Conservation (phyloP, 2,888 invertebrate species). For the Drosophila neotestacea region DNA sequence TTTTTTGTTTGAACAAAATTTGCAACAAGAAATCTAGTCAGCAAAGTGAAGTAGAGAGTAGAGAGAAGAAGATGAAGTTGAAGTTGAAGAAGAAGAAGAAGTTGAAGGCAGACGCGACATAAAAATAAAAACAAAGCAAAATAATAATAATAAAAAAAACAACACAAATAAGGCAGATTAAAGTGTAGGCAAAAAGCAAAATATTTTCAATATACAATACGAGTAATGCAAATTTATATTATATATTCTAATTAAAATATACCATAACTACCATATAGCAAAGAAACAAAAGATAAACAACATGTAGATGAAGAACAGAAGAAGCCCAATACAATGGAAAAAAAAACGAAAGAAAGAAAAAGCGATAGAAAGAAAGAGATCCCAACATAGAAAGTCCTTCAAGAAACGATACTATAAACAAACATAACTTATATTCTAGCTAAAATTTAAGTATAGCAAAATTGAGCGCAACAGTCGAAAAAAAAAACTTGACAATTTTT, state of each 20-base stretch:
- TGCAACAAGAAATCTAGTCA: constrained; percentile 77
- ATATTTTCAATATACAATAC: constrained; percentile 50
- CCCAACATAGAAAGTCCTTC: constrained; percentile 39
- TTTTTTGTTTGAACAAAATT: constrained; percentile 76
- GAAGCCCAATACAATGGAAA: background rate
- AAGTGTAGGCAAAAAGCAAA: constrained; percentile 36
- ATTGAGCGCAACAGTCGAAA: constrained; percentile 47
- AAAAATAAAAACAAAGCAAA: background rate
- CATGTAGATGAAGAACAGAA: constrained; percentile 1
- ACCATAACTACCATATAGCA: constrained; percentile 43
- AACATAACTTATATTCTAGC: constrained; percentile 38
- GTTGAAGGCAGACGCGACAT: constrained; percentile 27
- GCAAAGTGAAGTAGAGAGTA: constrained; percentile 49
- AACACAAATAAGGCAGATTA: constrained; percentile 4
- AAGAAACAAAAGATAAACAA: constrained; percentile 16
- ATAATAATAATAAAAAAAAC: background rate
- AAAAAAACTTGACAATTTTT: constrained; percentile 11
- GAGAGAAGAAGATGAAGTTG: constrained; percentile 19
- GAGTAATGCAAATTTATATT: constrained; percentile 37
- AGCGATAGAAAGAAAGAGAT: constrained; percentile 4
- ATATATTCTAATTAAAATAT: constrained; percentile 44
- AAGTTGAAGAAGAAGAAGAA: too few relatives aligned
- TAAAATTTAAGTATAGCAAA: constrained; percentile 63
- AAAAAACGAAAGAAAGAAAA: background rate
- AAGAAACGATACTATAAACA: constrained; percentile 32